Percentiles rank a stretch among this genome's conserved stretches.
Conservation (phyloP, 2,888 invertebrate species). For the Podotricha telesiphe region DNA sequence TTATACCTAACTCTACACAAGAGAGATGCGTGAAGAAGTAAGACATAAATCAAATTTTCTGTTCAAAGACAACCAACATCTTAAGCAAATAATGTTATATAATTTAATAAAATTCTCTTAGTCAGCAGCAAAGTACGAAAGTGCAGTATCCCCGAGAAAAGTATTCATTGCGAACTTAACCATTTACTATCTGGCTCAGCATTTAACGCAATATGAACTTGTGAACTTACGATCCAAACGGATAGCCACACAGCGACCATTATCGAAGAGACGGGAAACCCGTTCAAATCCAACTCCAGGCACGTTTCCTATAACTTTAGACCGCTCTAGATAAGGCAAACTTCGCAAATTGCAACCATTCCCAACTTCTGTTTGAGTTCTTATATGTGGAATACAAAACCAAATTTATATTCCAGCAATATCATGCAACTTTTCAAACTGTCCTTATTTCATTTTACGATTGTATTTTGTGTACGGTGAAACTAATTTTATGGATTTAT, state of each 20-base stretch:
- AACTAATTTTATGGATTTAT: not conserved
- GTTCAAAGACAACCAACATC: not conserved
- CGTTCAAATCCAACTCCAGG: conserved; percentile 43
- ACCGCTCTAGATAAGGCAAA: conserved; percentile 44
- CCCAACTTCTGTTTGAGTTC: conserved; percentile 35
- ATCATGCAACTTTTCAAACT: conserved; percentile 29
- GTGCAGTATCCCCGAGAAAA: conserved; percentile 22
- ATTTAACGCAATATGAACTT: conserved; percentile 30
- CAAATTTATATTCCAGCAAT: conserved; percentile 36
- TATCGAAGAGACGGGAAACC: conserved; percentile 39
- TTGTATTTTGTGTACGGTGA: not conserved
- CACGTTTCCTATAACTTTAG: conserved; percentile 46
- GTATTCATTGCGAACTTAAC: conserved; percentile 25
- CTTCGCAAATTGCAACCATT: conserved; percentile 44
- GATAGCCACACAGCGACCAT: conserved; percentile 44
- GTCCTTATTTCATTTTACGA: conserved; percentile 23
- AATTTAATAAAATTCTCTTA: conserved; percentile 5
- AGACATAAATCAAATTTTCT: not conserved
- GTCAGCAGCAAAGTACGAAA: conserved; percentile 13
- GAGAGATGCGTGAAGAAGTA: too few relatives aligned
- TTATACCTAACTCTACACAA: too few relatives aligned
- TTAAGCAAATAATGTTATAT: not conserved
- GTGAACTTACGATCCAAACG: conserved; percentile 37
- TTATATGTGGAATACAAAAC: conserved; percentile 38
- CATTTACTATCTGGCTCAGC: conserved; percentile 32